A percentile compares a stretch with the other conserved stretches of the same genome.
phyloP scores from a whole-genome alignment of 2,888 invertebrate genomes.

The Nowickia ferox region DNA sequence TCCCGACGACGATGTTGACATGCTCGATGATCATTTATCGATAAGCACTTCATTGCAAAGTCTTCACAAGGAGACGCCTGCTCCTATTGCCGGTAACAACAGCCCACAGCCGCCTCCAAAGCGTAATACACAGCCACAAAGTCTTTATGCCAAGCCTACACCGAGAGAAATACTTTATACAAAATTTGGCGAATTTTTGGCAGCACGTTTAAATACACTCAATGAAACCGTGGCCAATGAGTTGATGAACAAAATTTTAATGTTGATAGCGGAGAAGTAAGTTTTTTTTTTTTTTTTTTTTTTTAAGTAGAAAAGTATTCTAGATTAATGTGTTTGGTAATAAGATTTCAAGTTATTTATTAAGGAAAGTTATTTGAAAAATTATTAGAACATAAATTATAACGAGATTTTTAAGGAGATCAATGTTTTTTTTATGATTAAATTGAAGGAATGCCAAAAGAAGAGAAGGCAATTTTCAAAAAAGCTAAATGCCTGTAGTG shows the following conservation, averaged over 20 bases:
- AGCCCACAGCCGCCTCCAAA: slow-evolving; percentile 25
- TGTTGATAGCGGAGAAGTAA: slow-evolving; percentile 80
- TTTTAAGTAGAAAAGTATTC: neutral
- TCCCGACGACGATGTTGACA: slow-evolving; percentile 76
- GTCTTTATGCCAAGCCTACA: slow-evolving; percentile 72
- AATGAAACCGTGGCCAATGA: slow-evolving; percentile 81
- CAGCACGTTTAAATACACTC: slow-evolving; percentile 81
- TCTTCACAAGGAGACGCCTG: slow-evolving; percentile 37
- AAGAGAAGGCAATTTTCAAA: no score
- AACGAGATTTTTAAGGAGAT: neutral
- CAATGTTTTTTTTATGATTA: no score
- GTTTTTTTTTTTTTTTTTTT: neutral
- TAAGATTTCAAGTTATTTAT: neutral
- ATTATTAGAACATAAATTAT: neutral
- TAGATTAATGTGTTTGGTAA: neutral
- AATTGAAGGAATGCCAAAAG: no score
- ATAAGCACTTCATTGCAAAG: slow-evolving; percentile 58
- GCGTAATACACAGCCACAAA: slow-evolving; percentile 26
- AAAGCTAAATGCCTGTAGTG: no score
- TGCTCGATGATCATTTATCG: slow-evolving; percentile 71
- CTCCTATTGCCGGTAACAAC: slow-evolving; percentile 1
- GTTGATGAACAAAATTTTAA: slow-evolving; percentile 80
- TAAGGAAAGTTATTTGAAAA: neutral
- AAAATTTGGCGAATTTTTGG: slow-evolving; percentile 81
- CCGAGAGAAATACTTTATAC: slow-evolving; percentile 79